Conservation (phyloP, 2,888 invertebrate genomes). For the Andrena chrysosceles region DNA sequence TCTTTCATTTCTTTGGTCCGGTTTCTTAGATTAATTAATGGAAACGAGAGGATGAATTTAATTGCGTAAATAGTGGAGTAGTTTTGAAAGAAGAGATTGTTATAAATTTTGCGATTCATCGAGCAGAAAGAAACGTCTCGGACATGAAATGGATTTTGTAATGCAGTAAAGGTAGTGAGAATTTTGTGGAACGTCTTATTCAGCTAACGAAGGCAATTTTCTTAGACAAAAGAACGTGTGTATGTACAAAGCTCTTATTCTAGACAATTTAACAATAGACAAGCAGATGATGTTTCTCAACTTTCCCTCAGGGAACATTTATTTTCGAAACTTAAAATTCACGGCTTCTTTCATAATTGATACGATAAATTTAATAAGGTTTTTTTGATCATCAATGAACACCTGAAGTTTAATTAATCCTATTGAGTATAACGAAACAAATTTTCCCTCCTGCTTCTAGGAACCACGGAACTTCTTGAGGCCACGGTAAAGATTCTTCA, state of each 20-base stretch:
- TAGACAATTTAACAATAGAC: too few species aligned
- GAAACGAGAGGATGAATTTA: too few species aligned
- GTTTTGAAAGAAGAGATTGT: too few species aligned
- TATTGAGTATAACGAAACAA: not conserved
- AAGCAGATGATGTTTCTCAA: not conserved
- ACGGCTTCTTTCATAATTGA: not conserved
- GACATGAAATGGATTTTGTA: too few species aligned
- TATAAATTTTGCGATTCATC: too few species aligned
- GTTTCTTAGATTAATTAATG: too few species aligned
- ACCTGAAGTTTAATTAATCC: not conserved
- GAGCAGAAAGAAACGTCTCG: too few species aligned
- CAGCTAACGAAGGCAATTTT: slow-evolving; percentile 1
- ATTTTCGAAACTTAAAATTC: not conserved
- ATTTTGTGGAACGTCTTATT: too few species aligned
- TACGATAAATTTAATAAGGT: not conserved
- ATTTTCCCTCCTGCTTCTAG: not conserved
- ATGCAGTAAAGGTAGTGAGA: too few species aligned
- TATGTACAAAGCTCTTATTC: too few species aligned
- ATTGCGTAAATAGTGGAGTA: too few species aligned
- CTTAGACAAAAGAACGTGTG: not conserved
- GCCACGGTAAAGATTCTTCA: slow-evolving; percentile 27
- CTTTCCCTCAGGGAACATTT: slow-evolving; percentile 11
- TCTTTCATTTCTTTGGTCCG: too few species aligned
- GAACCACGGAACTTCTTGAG: slow-evolving; percentile 33
- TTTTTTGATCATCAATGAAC: not conserved